phyloP scores from a whole-genome alignment of 2,888 invertebrate species.

The Allolobophora icterica region DNA sequence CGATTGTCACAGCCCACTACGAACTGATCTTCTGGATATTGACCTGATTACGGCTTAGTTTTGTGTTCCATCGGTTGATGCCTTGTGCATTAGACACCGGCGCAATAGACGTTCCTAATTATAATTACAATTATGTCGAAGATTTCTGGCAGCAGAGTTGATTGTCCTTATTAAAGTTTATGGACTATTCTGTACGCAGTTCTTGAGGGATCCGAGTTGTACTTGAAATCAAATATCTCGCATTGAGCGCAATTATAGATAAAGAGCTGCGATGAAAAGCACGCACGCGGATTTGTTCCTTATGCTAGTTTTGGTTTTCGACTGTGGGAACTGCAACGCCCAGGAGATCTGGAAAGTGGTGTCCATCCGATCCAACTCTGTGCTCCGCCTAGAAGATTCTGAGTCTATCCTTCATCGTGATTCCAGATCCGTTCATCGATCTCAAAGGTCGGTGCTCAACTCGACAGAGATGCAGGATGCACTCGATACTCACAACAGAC shows the following conservation, averaged over 20 bases:
- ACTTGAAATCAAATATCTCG: neutral
- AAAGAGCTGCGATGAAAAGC: neutral
- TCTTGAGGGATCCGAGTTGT: neutral
- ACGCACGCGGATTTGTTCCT: neutral
- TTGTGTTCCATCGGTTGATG: no score
- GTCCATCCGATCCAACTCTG: no score
- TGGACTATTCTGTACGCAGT: neutral
- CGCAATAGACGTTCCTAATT: no score
- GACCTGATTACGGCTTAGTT: no score
- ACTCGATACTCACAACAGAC: constrained; percentile 26
- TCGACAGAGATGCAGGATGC: neutral
- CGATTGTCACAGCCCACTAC: no score
- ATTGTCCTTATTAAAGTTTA: neutral
- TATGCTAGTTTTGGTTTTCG: neutral
- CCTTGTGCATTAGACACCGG: no score
- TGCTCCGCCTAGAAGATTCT: no score
- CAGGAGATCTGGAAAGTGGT: no score
- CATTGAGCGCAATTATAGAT: no score
- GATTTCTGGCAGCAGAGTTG: neutral
- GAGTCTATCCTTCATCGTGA: neutral
- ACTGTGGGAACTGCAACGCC: neutral
- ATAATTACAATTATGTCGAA: no score
- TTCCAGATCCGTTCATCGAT: neutral
- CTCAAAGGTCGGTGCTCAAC: neutral
- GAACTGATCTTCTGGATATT: no score